A percentile compares a stretch with the other conserved stretches of the same genome.
Conservation (phyloP, 2,888 invertebrate genomes). For the Gryllus longicercus region DNA sequence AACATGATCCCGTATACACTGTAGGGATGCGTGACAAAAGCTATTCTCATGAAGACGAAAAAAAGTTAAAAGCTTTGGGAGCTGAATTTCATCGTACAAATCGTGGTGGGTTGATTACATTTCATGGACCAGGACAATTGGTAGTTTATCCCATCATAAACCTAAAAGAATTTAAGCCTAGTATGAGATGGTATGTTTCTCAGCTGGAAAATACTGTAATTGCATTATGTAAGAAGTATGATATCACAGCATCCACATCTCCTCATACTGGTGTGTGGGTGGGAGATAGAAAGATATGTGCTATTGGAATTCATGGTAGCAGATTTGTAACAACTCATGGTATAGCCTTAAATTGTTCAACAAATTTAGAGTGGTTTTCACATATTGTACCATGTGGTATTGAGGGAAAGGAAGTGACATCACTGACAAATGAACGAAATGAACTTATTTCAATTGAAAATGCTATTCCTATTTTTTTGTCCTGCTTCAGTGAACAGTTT, state of each 20-base stretch:
- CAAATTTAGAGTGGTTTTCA: slow-evolving; percentile 87
- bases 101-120: slow-evolving; percentile 95
- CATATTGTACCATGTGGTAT: slow-evolving; percentile 97
- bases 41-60: slow-evolving; percentile 64
- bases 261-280: slow-evolving; percentile 90
- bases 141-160: slow-evolving; percentile 93
- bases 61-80: slow-evolving; percentile 59
- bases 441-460: slow-evolving; percentile 60
- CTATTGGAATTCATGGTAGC: slow-evolving; percentile 87
- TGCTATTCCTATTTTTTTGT: slow-evolving; percentile 63
- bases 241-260: slow-evolving; percentile 66
- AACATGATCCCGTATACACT: slow-evolving; percentile 92
- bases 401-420: slow-evolving; percentile 85
- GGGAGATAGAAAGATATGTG: slow-evolving; percentile 80
- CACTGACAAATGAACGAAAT: slow-evolving; percentile 69
- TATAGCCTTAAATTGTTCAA: slow-evolving; percentile 87
- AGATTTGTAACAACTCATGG: slow-evolving; percentile 93
- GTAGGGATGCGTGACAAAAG: slow-evolving; percentile 79
- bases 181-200: slow-evolving; percentile 77
- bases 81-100: slow-evolving; percentile 87
- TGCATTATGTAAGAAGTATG: slow-evolving; percentile 66
- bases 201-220: slow-evolving; percentile 75
- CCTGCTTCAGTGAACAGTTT: slow-evolving; percentile 70
- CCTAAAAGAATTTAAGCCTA: slow-evolving; percentile 72
- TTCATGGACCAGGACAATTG: slow-evolving; percentile 97